Percentiles rank a stretch among this genome's conserved stretches.
phyloP scores from a whole-genome alignment of 2,113 vertebrate genomes.

The Empidonax alnorum region DNA sequence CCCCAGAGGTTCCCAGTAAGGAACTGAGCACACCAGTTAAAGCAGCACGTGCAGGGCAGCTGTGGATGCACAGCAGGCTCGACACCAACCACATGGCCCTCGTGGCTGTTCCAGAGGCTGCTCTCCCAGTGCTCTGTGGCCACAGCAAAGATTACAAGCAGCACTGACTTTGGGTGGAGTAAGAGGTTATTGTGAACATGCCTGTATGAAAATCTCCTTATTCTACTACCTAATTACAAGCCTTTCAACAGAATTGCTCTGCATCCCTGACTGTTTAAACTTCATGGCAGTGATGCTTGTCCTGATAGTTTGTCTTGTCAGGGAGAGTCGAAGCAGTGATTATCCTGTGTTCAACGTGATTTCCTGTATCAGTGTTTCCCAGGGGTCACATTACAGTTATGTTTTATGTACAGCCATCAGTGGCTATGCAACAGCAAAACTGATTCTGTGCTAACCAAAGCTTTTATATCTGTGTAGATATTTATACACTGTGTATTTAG shows the following conservation, averaged over 20 bases:
- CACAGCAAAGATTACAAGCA: neutral
- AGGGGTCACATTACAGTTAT: neutral
- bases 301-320: neutral
- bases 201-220: neutral
- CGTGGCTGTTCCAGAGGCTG: neutral
- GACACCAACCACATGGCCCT: neutral
- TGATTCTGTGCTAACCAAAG: neutral
- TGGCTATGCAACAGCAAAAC: neutral
- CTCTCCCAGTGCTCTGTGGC: neutral
- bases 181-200: neutral
- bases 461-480: rapidly evolving
- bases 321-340: neutral
- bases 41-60: neutral
- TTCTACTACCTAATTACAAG: neutral
- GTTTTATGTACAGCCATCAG: neutral
- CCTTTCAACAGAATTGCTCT: too few species aligned
- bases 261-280: neutral
- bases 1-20: neutral
- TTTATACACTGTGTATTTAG: neutral
- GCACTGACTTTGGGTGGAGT: neutral
- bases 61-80: neutral
- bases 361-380: neutral
- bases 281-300: neutral
- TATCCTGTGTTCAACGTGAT: neutral
- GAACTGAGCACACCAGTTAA: rapidly evolving